phyloP scores from a whole-genome alignment of 2,888 invertebrate genomes.

The Phyllotreta striolata region DNA sequence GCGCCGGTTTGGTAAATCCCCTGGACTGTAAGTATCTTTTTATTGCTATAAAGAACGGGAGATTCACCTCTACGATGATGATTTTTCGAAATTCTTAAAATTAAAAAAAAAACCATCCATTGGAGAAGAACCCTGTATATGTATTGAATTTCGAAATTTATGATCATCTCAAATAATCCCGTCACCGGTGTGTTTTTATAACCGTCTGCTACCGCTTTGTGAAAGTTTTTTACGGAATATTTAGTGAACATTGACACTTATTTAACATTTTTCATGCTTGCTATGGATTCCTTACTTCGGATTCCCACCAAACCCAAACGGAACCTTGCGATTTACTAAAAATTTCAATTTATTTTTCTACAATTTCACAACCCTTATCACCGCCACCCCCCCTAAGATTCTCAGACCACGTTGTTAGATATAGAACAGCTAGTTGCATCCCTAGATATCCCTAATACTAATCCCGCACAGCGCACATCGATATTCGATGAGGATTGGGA shows the following conservation, averaged over 20 bases:
- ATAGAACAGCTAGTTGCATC: conserved; percentile 64
- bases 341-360: conserved; percentile 5
- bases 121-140: too few species aligned
- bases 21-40: conserved; percentile 67
- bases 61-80: too few species aligned
- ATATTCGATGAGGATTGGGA: conserved; percentile 57
- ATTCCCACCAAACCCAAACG: conserved; percentile 50
- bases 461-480: conserved; percentile 41
- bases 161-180: too few species aligned
- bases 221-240: conserved; percentile 1
- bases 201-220: too few species aligned
- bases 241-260: conserved; percentile 42
- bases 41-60: background rate
- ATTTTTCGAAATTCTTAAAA: too few species aligned
- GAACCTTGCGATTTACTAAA: conserved; percentile 48
- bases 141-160: too few species aligned
- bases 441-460: conserved; percentile 51
- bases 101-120: too few species aligned
- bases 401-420: conserved; percentile 65
- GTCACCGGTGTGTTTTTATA: too few species aligned
- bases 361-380: conserved; percentile 6
- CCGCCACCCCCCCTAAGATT: conserved; percentile 48
- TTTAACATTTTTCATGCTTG: conserved; percentile 51
- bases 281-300: conserved; percentile 52
- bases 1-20: conserved; percentile 76